Evolutionary conservation across 1,140 invertebrate genomes (phyloP).

Genomic region (Cylas formicarius): DNA sequence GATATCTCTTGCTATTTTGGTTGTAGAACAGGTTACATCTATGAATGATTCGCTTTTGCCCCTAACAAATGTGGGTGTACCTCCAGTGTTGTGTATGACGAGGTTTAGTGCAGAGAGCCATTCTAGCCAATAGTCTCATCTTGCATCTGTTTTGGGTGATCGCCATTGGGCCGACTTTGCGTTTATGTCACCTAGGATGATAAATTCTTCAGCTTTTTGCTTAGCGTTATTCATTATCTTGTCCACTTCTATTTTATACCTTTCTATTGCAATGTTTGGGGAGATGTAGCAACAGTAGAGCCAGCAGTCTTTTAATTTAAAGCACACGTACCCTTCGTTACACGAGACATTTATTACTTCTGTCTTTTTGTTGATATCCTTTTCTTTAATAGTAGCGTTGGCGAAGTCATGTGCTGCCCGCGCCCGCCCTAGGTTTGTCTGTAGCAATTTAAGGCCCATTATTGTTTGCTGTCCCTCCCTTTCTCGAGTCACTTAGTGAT

Average conservation of each 20-base stretch:
- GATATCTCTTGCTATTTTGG: background rate
- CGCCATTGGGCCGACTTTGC: slow-evolving; percentile 7
- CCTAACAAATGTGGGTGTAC: slow-evolving; percentile 9
- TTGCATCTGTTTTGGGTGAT: background rate
- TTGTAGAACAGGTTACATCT: slow-evolving; percentile 5
- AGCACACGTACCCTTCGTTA: background rate
- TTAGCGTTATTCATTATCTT: background rate
- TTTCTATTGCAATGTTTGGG: slow-evolving; percentile 1
- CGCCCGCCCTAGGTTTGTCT: background rate
- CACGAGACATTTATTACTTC: no score
- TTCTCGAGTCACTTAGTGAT: no score
- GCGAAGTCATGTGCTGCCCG: no score
- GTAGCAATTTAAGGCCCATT: background rate
- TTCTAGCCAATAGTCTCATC: slow-evolving; percentile 7
- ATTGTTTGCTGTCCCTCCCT: no score
- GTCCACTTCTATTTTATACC: slow-evolving; percentile 5
- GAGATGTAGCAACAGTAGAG: slow-evolving; percentile 5
- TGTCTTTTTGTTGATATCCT: background rate
- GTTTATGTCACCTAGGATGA: slow-evolving; percentile 8
- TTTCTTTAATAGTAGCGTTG: slow-evolving; percentile 3
- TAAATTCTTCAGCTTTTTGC: background rate
- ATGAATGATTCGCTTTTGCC: slow-evolving; percentile 1
- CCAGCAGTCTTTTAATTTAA: background rate
- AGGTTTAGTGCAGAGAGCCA: slow-evolving; percentile 5
- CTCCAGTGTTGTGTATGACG: slow-evolving; percentile 7